Conservation (phyloP, 2,888 invertebrate genomes). For the Polyommatus iphigenia region DNA sequence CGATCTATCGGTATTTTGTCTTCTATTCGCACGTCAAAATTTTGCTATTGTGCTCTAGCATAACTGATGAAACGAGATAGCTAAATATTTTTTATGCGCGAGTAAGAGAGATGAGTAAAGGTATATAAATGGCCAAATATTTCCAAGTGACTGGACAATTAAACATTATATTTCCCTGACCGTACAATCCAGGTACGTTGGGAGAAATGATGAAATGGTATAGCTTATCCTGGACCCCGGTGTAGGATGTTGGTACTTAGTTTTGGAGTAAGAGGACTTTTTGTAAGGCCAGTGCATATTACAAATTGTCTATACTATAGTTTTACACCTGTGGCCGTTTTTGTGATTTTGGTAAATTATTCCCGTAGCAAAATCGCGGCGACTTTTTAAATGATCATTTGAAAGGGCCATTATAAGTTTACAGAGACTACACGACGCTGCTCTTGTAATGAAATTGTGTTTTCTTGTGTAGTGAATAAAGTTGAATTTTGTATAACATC, state of each 20-base stretch:
- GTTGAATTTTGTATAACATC: no score
- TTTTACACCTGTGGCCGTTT: not conserved
- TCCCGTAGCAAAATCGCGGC: not conserved
- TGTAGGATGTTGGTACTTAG: conserved; percentile 11
- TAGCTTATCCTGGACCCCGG: not conserved
- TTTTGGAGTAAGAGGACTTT: conserved; percentile 1
- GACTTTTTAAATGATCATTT: not conserved
- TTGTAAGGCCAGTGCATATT: not conserved
- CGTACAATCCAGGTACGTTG: not conserved
- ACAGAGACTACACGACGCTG: not conserved
- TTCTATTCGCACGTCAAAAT: no score
- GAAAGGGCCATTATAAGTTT: no score
- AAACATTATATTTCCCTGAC: not conserved
- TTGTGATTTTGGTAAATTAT: not conserved
- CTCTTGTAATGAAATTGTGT: not conserved
- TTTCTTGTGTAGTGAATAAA: not conserved
- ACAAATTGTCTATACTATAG: not conserved
- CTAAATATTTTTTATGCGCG: no score
- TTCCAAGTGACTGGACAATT: not conserved
- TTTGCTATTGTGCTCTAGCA: no score
- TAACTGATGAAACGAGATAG: not conserved
- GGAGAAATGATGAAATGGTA: not conserved
- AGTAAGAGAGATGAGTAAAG: not conserved
- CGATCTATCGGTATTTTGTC: no score
- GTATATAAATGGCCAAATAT: not conserved